phyloP scores from a whole-genome alignment of 2,888 invertebrate species.

The Caenorhabditis sp. region DNA sequence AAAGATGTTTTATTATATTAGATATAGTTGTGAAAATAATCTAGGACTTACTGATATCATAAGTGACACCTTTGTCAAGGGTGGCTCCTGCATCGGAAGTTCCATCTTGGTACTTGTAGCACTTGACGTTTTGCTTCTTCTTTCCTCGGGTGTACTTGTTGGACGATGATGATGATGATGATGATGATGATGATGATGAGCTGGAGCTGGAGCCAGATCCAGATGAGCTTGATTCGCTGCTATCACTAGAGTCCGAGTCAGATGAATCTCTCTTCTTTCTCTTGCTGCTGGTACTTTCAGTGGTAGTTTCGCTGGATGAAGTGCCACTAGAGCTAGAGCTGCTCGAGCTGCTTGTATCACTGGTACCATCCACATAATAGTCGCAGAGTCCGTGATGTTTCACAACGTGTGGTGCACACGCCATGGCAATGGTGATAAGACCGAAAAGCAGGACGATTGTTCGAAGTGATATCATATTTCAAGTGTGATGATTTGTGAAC shows the following conservation, averaged over 20 bases:
- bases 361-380: constrained; percentile 9
- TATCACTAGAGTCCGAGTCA: background rate
- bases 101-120: constrained; percentile 11
- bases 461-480: background rate
- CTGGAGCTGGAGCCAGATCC: background rate
- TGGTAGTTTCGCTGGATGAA: too few species aligned
- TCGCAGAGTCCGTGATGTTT: constrained; percentile 4
- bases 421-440: background rate
- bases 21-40: too few species aligned
- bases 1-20: background rate
- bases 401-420: constrained; percentile 4
- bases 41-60: background rate
- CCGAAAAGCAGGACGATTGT: background rate
- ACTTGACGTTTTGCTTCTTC: constrained; percentile 11
- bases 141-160: background rate
- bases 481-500: background rate
- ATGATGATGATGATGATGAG: background rate
- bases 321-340: background rate
- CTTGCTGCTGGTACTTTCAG: background rate
- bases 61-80: background rate
- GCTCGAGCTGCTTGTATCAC: background rate
- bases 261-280: constrained; percentile 7
- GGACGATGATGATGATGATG: background rate
- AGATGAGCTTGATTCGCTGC: background rate
- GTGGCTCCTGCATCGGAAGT: background rate